Evolutionary conservation across 2,113 vertebrate genomes (phyloP).

Genomic region (Heptranchias perlo): DNA sequence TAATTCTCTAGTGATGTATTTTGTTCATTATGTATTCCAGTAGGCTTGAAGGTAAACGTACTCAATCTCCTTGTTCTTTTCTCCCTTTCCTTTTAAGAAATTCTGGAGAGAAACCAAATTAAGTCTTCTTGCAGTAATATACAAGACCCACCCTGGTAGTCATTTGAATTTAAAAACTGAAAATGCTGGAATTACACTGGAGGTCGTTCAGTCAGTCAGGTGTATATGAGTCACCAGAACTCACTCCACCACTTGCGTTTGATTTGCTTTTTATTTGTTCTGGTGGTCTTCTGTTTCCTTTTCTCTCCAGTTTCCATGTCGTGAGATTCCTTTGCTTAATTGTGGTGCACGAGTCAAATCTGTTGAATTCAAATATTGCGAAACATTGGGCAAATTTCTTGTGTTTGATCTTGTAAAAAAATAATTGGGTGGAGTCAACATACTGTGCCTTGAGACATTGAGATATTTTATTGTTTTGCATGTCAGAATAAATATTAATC

Average conservation of each 20-base stretch:
- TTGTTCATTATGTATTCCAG: background rate
- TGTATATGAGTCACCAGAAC: background rate
- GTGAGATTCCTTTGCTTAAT: background rate
- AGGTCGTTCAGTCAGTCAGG: background rate
- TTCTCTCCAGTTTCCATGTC: background rate
- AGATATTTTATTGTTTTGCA: background rate
- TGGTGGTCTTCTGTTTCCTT: background rate
- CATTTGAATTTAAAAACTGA: background rate
- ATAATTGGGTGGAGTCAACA: background rate
- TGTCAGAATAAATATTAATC: background rate
- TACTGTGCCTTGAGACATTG: background rate
- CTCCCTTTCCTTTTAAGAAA: background rate
- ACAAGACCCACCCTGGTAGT: background rate
- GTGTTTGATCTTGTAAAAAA: background rate
- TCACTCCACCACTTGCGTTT: background rate
- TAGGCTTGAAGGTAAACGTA: background rate
- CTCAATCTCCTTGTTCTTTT: background rate
- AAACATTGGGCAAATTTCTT: background rate
- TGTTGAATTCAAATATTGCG: background rate
- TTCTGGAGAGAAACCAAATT: background rate
- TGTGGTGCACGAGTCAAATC: background rate
- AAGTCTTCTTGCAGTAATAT: background rate
- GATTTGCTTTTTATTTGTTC: background rate
- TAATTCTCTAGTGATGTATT: background rate
- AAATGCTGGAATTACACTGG: background rate